These are phyloP conservation scores for Erebia epiphron DNA, from an alignment of 2,888 invertebrate genomes.

Conservation along the genomic window DNA sequence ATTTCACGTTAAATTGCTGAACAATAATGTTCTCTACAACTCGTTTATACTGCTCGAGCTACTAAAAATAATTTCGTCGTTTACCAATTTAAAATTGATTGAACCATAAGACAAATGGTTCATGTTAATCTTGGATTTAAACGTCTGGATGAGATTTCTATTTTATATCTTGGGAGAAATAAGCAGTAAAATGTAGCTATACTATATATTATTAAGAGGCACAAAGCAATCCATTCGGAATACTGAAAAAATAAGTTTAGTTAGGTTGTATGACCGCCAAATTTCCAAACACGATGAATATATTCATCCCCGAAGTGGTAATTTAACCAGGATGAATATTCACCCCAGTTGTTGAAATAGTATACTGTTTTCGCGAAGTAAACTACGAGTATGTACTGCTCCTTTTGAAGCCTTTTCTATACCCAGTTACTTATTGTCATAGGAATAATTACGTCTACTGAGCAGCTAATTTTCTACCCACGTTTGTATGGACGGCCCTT, in stretches of 20 bases:
- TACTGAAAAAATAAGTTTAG: too few species aligned
- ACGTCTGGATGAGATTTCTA: neutral
- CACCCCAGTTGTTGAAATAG: neutral
- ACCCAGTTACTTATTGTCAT: neutral
- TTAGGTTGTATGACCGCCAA: too few species aligned
- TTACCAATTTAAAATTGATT: conserved; percentile 35
- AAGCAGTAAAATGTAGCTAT: too few species aligned
- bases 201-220: too few species aligned
- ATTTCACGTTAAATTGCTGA: conserved; percentile 26
- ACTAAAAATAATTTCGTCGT: conserved; percentile 33
- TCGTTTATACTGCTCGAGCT: conserved; percentile 17
- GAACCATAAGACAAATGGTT: conserved; percentile 33
- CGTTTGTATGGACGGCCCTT: neutral
- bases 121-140: conserved; percentile 25
- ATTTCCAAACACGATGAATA: too few species aligned
- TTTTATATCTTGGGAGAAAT: neutral
- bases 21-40: conserved; percentile 27
- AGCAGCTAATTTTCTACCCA: neutral
- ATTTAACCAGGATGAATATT: neutral
- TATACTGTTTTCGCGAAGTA: too few species aligned
- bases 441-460: neutral
- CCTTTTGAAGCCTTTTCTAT: too few species aligned
- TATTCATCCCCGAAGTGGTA: too few species aligned
- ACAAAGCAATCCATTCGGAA: too few species aligned
- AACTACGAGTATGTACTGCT: too few species aligned